Evolutionary conservation across 2,888 invertebrate genomes (phyloP).

Genomic region (Venusia cambrica): DNA sequence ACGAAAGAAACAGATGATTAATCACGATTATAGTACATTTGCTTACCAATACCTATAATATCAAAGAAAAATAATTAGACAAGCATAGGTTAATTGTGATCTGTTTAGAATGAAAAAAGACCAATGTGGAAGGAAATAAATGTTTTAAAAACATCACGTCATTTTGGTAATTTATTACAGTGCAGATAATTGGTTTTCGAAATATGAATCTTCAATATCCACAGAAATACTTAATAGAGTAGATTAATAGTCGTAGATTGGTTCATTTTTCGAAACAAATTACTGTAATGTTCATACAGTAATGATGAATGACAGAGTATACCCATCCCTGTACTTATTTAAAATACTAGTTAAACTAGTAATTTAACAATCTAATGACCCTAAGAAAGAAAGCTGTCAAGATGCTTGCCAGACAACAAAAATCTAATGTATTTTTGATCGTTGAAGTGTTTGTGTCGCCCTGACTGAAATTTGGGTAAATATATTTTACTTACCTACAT

Average conservation of each 20-base stretch:
- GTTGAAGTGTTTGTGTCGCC: conserved; percentile 74
- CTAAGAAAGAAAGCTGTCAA: conserved; percentile 79
- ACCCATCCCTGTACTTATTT: conserved; percentile 6
- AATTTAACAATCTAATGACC: conserved; percentile 29
- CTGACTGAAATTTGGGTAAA: conserved; percentile 77
- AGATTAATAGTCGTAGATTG: not conserved
- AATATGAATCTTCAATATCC: not conserved
- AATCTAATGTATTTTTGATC: conserved; percentile 61
- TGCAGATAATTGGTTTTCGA: conserved; percentile 35
- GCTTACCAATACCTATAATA: conserved; percentile 24
- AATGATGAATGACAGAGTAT: conserved; percentile 1
- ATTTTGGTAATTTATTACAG: conserved; percentile 45
- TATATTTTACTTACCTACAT: conserved; percentile 75
- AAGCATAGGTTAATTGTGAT: conserved; percentile 59
- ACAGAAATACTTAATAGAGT: not conserved
- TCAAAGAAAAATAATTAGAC: conserved; percentile 35
- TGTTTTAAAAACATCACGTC: conserved; percentile 67
- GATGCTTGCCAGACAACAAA: conserved; percentile 71
- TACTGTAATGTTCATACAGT: conserved; percentile 3
- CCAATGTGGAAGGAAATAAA: conserved; percentile 78
- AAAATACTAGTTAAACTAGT: conserved; percentile 16
- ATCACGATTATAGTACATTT: conserved; percentile 28
- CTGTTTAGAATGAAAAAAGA: conserved; percentile 57
- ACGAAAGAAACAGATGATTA: conserved; percentile 34
- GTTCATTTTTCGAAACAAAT: conserved; percentile 9